Evolutionary conservation across 2,113 vertebrate genomes (phyloP).

Genomic region (Aythya baeri): DNA sequence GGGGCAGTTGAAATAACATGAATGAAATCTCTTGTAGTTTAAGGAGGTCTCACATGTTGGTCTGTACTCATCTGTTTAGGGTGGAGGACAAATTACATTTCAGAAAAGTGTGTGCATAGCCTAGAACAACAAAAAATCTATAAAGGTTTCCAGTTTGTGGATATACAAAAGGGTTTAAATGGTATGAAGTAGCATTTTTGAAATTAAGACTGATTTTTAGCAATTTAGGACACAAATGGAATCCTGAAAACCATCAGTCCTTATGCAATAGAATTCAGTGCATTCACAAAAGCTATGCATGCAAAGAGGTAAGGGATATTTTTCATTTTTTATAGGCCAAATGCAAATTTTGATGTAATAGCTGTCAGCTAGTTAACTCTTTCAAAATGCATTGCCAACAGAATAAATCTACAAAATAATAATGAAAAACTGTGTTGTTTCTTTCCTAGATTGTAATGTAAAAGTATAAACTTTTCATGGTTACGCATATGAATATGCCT

Average conservation of each 20-base stretch:
- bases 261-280: neutral
- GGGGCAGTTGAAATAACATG: neutral
- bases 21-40: neutral
- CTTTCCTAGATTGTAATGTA: neutral
- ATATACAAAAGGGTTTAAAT: neutral
- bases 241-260: neutral
- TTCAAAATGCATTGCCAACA: neutral
- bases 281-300: neutral
- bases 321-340: neutral
- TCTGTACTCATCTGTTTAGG: neutral
- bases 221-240: neutral
- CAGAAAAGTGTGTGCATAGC: neutral
- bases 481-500: neutral
- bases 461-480: neutral
- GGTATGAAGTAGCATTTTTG: neutral
- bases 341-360: neutral
- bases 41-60: neutral
- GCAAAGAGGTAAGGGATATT: neutral
- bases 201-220: neutral
- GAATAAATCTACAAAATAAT: neutral
- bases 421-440: neutral
- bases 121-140: neutral
- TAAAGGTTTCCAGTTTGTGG: neutral
- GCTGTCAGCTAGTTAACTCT: neutral
- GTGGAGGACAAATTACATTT: neutral